Base-by-base conservation (phyloP, 2,888 invertebrate species). In the Drosophila atripex region DNA sequence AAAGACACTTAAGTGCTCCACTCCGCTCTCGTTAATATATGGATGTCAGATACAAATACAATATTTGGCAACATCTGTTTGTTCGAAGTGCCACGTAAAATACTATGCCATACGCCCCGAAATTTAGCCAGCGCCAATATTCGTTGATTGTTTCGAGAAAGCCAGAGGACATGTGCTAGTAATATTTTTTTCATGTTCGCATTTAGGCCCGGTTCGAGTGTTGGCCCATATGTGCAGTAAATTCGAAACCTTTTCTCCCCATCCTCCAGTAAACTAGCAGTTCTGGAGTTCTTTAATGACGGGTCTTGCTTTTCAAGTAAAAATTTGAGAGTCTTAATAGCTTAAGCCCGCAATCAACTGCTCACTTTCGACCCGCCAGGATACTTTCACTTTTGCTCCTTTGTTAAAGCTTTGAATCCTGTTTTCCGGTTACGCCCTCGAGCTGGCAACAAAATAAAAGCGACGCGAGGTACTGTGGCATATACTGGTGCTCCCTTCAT, bases 1-100 rank as follows among this genome's bases (percentile, higher is more conserved):
- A 76, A 78, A 85, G 85, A 80, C 72, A 80, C 82, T 80, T 78
- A 72, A 80, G 85, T 64, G 69, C 63, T 32, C 35, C 55, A 45
- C 18, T 45, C 16, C 39, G 28, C 59, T 43, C 45, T 53, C 38
- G 21, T 72, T 46, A 51, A 53, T 32, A 49, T 50, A 51, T 60
- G 55, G 39, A 21, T 16, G 45, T 21, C 23, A 58, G 39, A 45
- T 54, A 18, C 52, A 55, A 53, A 73, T 65, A 30, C 68, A 56
- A 54, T 57, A 61, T 61, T 69, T 59, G 71, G 69, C 46, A 69
- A 51, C 58, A 69, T 51, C 56, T 55, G 66, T 38, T 54, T 30
- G 49, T 39, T 65, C 38, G 46, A 8, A 64, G 52, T n/a, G 46
- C 56, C 65, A 64, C 64, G 76, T 78, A 80, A 78, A 72, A 51